Conservation (phyloP, 2,797 vertebrate genomes). For the Chelon auratus region DNA sequence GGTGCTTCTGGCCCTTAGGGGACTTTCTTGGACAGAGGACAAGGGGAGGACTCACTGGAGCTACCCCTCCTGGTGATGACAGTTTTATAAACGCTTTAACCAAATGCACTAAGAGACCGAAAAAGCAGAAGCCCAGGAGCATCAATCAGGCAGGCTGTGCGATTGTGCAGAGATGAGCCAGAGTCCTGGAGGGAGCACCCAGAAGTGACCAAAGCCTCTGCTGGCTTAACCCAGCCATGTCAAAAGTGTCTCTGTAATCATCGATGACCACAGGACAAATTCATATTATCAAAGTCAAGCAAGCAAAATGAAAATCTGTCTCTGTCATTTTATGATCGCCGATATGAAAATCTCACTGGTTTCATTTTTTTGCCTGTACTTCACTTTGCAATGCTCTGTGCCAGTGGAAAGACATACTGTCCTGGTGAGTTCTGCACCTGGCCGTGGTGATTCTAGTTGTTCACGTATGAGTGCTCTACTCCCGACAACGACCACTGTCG, state of each 20-base stretch:
- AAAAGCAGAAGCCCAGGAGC: not conserved
- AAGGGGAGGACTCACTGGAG: slow-evolving; percentile 39
- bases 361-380: slow-evolving; percentile 17
- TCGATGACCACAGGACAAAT: slow-evolving; percentile 24
- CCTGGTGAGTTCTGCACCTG: slow-evolving; percentile 12
- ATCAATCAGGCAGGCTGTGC: not conserved
- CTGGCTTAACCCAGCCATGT: slow-evolving; percentile 20
- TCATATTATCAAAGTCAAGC: slow-evolving; percentile 50
- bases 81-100: slow-evolving; percentile 51
- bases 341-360: slow-evolving; percentile 15
- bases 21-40: slow-evolving; percentile 43
- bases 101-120: slow-evolving; percentile 26
- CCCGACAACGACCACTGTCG: not conserved
- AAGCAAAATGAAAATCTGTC: slow-evolving; percentile 23
- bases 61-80: slow-evolving; percentile 43
- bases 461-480: not conserved
- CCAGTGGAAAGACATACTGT: slow-evolving; percentile 10
- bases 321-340: slow-evolving; percentile 2
- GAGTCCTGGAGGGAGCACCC: slow-evolving; percentile 20
- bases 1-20: slow-evolving; percentile 43
- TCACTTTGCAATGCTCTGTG: slow-evolving; percentile 8
- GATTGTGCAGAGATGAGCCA: not conserved
- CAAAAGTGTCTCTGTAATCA: slow-evolving; percentile 30
- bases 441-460: not conserved
- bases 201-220: slow-evolving; percentile 8